These are phyloP conservation scores for Molossus molossus DNA, from an alignment of 2,797 vertebrate species.

Conservation along the genomic window DNA sequence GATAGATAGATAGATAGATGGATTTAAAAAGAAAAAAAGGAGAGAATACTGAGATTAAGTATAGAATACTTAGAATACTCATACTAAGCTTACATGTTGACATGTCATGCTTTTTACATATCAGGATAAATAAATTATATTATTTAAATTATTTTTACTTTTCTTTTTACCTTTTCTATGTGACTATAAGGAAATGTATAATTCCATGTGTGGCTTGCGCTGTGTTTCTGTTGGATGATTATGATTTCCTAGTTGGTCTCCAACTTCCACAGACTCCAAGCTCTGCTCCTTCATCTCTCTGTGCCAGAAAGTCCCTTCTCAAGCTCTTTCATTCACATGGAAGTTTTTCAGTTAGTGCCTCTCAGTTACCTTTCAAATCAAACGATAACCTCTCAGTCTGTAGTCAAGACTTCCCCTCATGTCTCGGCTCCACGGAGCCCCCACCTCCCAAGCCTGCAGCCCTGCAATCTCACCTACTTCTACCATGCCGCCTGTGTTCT, in stretches of 20 bases:
- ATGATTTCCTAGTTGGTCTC: background rate
- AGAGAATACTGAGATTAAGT: background rate
- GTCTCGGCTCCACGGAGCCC: background rate
- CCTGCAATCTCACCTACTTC: background rate
- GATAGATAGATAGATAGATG: no score
- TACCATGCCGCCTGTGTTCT: background rate
- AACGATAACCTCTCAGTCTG: background rate
- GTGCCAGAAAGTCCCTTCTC: background rate
- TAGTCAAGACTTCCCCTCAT: background rate
- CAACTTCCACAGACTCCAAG: background rate
- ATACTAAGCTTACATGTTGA: background rate
- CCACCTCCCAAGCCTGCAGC: background rate
- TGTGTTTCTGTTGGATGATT: background rate
- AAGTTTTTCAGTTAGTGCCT: background rate
- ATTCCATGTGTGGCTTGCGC: background rate
- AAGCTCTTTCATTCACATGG: background rate
- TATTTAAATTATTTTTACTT: conserved; percentile 18
- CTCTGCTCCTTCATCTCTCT: background rate
- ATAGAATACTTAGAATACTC: background rate
- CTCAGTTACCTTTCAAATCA: background rate
- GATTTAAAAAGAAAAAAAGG: no score
- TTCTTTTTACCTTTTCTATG: background rate
- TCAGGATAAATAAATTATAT: background rate
- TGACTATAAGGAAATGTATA: background rate
- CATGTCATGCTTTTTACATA: background rate